Evolutionary conservation across 2,113 vertebrate species (phyloP).

Genomic region (Azemiops feae): DNA sequence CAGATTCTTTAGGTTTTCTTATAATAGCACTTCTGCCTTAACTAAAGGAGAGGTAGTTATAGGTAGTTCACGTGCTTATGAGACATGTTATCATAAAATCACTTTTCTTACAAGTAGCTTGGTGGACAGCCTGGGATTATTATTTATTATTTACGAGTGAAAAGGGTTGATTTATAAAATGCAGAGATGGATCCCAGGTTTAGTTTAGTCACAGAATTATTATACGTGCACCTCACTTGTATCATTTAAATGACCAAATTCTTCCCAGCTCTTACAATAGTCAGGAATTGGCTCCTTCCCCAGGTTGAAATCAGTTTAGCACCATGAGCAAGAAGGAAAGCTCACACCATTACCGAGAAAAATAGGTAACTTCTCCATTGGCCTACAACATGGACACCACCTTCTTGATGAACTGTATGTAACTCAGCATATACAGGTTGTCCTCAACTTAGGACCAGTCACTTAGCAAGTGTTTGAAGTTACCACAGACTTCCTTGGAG

Average conservation of each 20-base stretch:
- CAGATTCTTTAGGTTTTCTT: slow-evolving; percentile 68
- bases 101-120: not conserved
- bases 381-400: not conserved
- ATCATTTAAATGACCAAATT: not conserved
- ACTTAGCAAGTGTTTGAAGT: no score
- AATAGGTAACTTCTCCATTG: not conserved
- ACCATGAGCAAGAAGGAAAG: not conserved
- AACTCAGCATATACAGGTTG: not conserved
- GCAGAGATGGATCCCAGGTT: not conserved
- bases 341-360: not conserved
- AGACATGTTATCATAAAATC: slow-evolving; percentile 17
- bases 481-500: no score
- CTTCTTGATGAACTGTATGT: not conserved
- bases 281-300: not conserved
- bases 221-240: not conserved
- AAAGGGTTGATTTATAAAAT: not conserved
- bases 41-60: slow-evolving; percentile 55
- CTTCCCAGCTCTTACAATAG: not conserved
- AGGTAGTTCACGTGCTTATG: slow-evolving; percentile 32
- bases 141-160: not conserved
- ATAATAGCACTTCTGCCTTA: slow-evolving; percentile 72
- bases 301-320: not conserved
- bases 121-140: not conserved
- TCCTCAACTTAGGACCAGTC: no score
- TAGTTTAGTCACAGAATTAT: not conserved